Base-by-base conservation (phyloP, 2,888 invertebrate genomes). In the Nasonovia ribisnigri region DNA sequence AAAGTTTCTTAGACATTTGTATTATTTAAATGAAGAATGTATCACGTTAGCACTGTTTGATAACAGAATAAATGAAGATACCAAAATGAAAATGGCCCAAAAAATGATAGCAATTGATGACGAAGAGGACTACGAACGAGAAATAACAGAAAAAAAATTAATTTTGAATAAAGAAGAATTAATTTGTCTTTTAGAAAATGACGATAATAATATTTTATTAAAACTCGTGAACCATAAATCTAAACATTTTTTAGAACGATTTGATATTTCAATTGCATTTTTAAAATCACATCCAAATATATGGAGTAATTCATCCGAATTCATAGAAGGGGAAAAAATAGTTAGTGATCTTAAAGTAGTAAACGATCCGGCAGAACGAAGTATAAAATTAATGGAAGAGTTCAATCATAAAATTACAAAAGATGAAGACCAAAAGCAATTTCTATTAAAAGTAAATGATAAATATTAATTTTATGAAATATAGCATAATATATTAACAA, bases 351-450 rank as follows among this genome's bases (percentile, higher is more conserved):
- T 86, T 29, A 86, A 86, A 84, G 16, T 48, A 10, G 43, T 84
- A 51, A 51, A 51, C 51, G 84, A 43, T 86, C 10, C 84, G 16
- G 84, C 46, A n/a, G 43, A 46, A 20, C 8, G 42, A 42, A 84
- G 8, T 42, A 84, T 84, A n/a, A 46, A 86, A 86, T 86, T 46
- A 42, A 84, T 84, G 84, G 84, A 84, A 84, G 84, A 86, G 10
- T 46, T n/a, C n/a, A n/a, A n/a, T n/a, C n/a, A n/a, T n/a, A n/a
- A n/a, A n/a, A n/a, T n/a, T n/a, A n/a, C n/a, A n/a, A n/a, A n/a
- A n/a, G n/a, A n/a, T n/a, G n/a, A n/a, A n/a, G n/a, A 46, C n/a
- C 84, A 86, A 48, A 86, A 86, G 29, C 84, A 84, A 36, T 84
- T 42, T 84, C 36, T 36, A 42, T 36, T 84, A 84, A 84, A 42